A percentile compares a stretch with the other conserved stretches of the same genome.
Evolutionary conservation across 2,113 vertebrate genomes (phyloP).

Genomic region (Oncorhynchus nerka): DNA sequence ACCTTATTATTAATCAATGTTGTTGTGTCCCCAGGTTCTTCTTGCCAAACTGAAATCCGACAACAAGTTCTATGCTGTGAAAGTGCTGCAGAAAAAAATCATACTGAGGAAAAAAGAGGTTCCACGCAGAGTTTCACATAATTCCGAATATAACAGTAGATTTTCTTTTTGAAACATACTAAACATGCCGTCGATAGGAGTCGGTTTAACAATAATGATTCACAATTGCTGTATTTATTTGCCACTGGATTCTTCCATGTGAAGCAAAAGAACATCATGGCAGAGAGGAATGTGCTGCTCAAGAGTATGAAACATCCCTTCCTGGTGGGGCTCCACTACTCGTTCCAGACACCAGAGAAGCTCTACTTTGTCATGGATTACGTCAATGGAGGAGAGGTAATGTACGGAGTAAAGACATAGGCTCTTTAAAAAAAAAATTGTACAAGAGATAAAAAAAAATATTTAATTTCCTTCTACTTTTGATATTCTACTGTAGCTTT

Average conservation of each 20-base stretch:
- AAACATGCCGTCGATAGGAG: no score
- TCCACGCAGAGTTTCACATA: neutral
- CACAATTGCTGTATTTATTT: neutral
- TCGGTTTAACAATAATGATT: neutral
- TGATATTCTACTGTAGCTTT: conserved; percentile 73
- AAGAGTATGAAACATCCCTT: conserved; percentile 95
- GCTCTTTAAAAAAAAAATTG: no score
- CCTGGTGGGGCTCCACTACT: conserved; percentile 91
- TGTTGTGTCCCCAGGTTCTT: conserved; percentile 79
- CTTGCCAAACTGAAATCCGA: conserved; percentile 92
- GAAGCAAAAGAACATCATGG: conserved; percentile 98
- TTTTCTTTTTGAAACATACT: no score
- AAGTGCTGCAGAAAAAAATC: conserved; percentile 96
- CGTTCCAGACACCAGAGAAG: conserved; percentile 96
- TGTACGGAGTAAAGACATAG: no score
- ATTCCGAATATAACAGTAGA: no score
- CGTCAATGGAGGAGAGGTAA: conserved; percentile 95
- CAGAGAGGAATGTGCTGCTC: conserved; percentile 91
- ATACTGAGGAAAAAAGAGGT: conserved; percentile 98
- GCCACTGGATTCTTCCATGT: neutral
- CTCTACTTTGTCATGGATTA: conserved; percentile 98
- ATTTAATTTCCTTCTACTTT: no score
- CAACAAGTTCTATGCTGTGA: conserved; percentile 90
- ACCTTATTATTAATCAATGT: no score
- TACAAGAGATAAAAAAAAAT: no score